Base-by-base conservation (phyloP, 2,113 vertebrate species). In the Mobula birostris region DNA sequence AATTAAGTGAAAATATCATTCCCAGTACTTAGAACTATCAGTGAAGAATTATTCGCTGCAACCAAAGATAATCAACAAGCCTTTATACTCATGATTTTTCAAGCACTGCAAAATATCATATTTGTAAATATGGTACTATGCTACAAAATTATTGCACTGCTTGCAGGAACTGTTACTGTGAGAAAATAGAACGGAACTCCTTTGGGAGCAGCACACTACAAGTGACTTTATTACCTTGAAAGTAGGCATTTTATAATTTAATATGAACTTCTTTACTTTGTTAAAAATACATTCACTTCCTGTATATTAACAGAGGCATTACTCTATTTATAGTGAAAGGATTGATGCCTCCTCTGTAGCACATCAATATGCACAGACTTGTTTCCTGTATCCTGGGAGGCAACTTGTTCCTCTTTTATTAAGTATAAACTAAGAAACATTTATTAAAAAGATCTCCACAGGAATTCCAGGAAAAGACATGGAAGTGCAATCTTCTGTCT, bases 401-500 rank as follows among this genome's bases (percentile, higher is more conserved):
- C 32, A 92, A 40, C 14, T 72, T 9, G 48, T 93, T 93, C 40
- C n/a, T 48, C 24, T 87, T 40, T 74, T 72, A 48, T 48, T 48
- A 48, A 93, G 72, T 21, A 72, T 24, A 91, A 66, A 70, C 63
- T 72, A 48, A 74, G 29, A 29, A 90, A 63, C 29, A 63, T 90
- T 90, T 90, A 66, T 90, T 90, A 29, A 66, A 7, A 88, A n/a
- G 40, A 48, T 74, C 36, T 32, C 90, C 24, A 7, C 19, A 74
- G 36, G 91, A 74, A 74, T 17, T 48, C 3, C 36, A 74, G 68
- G 36, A 74, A 93, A 94, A 96, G 95, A 95, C 94, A 95, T 96
- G 96, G 96, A 96, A 95, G 27, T 96, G 95, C 96, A 96, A 97
- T 96, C 96, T 94, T 96, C 94, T 95, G 95, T 95, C 94, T 94